These are phyloP conservation scores for Flexamia atlantica DNA, from an alignment of 2,888 invertebrate genomes.

Conservation along the genomic window DNA sequence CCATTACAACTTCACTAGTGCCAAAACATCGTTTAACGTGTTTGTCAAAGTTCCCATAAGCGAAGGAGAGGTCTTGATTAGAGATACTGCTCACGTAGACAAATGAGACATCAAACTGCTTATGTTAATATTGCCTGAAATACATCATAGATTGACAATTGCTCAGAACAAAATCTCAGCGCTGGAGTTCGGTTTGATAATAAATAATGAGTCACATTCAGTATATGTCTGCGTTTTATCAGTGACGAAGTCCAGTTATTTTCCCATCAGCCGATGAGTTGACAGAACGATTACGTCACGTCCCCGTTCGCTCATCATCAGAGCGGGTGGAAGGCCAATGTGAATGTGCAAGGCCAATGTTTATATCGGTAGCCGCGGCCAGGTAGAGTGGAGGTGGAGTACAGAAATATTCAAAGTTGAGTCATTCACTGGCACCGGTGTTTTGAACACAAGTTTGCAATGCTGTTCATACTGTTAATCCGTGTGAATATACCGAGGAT, in stretches of 20 bases:
- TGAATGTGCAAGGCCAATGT: conserved; percentile 11
- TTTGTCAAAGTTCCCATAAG: no score
- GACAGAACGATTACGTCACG: not conserved
- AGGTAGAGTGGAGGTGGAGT: conserved; percentile 3
- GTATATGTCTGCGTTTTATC: not conserved
- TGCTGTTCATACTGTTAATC: not conserved
- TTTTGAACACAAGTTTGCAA: not conserved
- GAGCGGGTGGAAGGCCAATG: not conserved
- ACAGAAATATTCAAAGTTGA: conserved; percentile 15
- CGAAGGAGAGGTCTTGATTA: no score
- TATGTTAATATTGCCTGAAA: no score
- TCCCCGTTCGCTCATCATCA: not conserved
- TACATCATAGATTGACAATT: no score
- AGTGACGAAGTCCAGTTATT: not conserved
- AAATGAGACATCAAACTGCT: no score
- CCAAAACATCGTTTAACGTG: no score
- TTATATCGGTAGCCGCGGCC: conserved; percentile 25
- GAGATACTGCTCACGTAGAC: no score
- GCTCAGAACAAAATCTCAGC: no score
- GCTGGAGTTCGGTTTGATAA: no score
- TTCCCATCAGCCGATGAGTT: not conserved
- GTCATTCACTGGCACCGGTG: not conserved
- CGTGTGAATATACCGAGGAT: not conserved
- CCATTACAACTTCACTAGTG: no score
- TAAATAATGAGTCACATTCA: not conserved